Evolutionary conservation across 2,888 invertebrate genomes (phyloP).

Genomic region (Drosophila setosimentum): DNA sequence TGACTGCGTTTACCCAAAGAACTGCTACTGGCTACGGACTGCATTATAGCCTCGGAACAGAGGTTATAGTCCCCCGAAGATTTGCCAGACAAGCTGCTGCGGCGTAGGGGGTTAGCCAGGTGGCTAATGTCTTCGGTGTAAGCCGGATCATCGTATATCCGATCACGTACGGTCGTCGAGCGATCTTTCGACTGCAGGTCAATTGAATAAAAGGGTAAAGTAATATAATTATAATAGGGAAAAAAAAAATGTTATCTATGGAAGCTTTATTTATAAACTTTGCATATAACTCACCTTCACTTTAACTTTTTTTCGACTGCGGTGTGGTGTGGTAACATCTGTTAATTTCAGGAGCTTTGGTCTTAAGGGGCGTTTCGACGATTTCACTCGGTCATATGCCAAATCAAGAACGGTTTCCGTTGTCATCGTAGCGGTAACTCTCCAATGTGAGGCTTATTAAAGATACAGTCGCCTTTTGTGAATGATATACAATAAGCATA

Average conservation of each 20-base stretch:
- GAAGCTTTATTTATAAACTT: background rate
- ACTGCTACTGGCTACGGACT: constrained; percentile 57
- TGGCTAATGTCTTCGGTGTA: constrained; percentile 85
- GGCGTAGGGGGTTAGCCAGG: constrained; percentile 83
- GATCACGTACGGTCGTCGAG: constrained; percentile 83
- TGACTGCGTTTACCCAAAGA: constrained; percentile 80
- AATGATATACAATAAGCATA: background rate
- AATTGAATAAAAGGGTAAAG: background rate
- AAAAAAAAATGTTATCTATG: background rate
- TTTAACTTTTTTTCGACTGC: constrained; percentile 85
- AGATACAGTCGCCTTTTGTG: background rate
- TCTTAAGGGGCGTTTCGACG: constrained; percentile 82
- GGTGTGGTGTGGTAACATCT: constrained; percentile 84
- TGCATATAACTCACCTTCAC: constrained; percentile 80
- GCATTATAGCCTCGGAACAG: constrained; percentile 17
- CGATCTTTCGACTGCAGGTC: constrained; percentile 82
- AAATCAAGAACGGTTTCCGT: constrained; percentile 84
- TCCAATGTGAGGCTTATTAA: background rate
- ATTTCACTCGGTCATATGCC: constrained; percentile 81
- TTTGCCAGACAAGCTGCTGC: constrained; percentile 67
- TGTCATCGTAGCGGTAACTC: constrained; percentile 72
- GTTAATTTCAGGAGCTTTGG: constrained; percentile 84
- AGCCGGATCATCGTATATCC: constrained; percentile 85
- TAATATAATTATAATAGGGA: background rate
- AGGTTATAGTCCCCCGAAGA: constrained; percentile 45